Evolutionary conservation across 53 echinoderm and acorn worm species (phyloP).

Genomic region (Crossaster papposus): DNA sequence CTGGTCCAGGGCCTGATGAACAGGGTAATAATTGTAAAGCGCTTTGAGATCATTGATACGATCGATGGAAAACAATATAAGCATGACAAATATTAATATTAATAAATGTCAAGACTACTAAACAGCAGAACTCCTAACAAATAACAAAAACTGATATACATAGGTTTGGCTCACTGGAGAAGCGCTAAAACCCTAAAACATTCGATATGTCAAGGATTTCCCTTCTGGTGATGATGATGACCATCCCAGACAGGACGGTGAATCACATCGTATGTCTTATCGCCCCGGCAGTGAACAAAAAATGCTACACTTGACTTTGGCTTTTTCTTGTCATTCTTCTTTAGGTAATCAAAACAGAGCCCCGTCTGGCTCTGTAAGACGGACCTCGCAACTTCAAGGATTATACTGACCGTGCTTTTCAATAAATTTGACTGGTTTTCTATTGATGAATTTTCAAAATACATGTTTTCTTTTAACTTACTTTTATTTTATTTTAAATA

Average conservation of each 20-base stretch:
- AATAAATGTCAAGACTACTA: too few relatives aligned
- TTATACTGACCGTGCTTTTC: too few relatives aligned
- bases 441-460: too few relatives aligned
- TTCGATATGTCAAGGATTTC: conserved; percentile 36
- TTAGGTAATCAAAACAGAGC: not conserved
- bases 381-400: not conserved
- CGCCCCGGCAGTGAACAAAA: not conserved
- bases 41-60: too few relatives aligned
- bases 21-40: too few relatives aligned
- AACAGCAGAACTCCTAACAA: not conserved
- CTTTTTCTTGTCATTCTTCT: not conserved
- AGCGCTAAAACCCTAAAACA: not conserved
- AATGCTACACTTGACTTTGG: not conserved
- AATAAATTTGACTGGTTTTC: too few relatives aligned
- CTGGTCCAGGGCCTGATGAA: too few relatives aligned
- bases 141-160: not conserved
- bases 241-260: conserved; percentile 30
- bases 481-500: too few relatives aligned
- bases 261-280: conserved; percentile 7
- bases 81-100: too few relatives aligned
- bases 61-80: too few relatives aligned
- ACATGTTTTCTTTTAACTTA: too few relatives aligned
- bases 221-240: conserved; percentile 4
- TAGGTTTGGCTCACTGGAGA: not conserved
- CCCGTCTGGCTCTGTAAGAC: not conserved